Evolutionary conservation across 2,113 vertebrate species (phyloP).

Genomic region (Syngnathoides biaculeatus): DNA sequence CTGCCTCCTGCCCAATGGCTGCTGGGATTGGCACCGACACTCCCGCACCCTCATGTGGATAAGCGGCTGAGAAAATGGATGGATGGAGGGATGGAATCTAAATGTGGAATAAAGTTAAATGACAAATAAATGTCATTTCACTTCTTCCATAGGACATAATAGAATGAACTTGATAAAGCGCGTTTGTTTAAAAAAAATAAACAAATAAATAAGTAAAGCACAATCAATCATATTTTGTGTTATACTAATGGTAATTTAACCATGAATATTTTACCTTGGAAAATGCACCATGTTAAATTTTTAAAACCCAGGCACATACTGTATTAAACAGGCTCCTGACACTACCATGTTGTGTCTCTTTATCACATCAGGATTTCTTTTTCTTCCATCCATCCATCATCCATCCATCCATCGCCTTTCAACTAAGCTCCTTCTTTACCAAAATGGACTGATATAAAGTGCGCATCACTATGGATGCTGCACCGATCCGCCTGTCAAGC

Average conservation of each 20-base stretch:
- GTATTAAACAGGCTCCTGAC: constrained; percentile 18
- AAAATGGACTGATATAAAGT: too few species aligned
- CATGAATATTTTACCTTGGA: constrained; percentile 22
- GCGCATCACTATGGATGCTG: too few species aligned
- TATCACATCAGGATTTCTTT: constrained; percentile 11
- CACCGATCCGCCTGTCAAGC: too few species aligned
- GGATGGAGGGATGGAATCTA: too few species aligned
- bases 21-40: too few species aligned
- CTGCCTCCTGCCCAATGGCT: too few species aligned
- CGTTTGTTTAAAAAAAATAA: background rate
- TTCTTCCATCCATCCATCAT: too few species aligned
- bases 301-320: constrained; percentile 18
- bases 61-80: too few species aligned
- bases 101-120: background rate
- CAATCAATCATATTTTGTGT: background rate
- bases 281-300: constrained; percentile 5
- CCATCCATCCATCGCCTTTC: too few species aligned
- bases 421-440: too few species aligned
- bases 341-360: background rate
- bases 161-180: background rate
- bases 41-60: too few species aligned
- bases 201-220: background rate
- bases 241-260: background rate
- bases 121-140: background rate
- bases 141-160: background rate